Evolutionary conservation across 2,888 invertebrate genomes (phyloP).

Genomic region (Lasioglossum zephyrum): DNA sequence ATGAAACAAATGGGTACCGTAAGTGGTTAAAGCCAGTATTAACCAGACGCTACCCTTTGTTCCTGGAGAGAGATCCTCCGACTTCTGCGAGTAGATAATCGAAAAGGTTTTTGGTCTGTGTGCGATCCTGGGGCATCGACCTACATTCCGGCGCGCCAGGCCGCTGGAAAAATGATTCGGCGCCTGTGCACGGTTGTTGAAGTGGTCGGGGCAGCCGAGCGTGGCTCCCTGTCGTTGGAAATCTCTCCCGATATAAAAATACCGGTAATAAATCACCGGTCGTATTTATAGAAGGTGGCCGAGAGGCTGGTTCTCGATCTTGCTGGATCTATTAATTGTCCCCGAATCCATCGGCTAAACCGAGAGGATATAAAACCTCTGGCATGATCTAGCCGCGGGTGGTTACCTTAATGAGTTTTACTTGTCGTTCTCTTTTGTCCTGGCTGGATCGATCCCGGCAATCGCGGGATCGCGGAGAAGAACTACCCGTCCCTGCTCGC

Average conservation of each 20-base stretch:
- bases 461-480: not conserved
- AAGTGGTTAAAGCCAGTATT: not conserved
- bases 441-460: constrained; percentile 26
- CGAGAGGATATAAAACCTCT: constrained; percentile 2
- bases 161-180: constrained; percentile 15
- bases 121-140: not conserved
- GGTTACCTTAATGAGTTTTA: constrained; percentile 36
- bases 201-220: not conserved
- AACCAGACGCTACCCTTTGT: not conserved
- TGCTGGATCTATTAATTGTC: constrained; percentile 77
- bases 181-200: not conserved
- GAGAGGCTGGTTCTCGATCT: constrained; percentile 62
- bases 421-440: constrained; percentile 1
- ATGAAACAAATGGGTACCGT: not conserved
- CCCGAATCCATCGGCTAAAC: constrained; percentile 59
- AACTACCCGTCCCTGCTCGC: not conserved
- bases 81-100: too few relatives aligned
- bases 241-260: constrained; percentile 66
- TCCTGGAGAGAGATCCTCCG: not conserved
- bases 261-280: constrained; percentile 71
- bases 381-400: constrained; percentile 19
- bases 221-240: not conserved
- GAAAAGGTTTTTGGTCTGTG: not conserved
- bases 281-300: constrained; percentile 72
- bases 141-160: not conserved